Base-by-base conservation (phyloP, 2,888 invertebrate genomes). In the Hypsopygia costalis region DNA sequence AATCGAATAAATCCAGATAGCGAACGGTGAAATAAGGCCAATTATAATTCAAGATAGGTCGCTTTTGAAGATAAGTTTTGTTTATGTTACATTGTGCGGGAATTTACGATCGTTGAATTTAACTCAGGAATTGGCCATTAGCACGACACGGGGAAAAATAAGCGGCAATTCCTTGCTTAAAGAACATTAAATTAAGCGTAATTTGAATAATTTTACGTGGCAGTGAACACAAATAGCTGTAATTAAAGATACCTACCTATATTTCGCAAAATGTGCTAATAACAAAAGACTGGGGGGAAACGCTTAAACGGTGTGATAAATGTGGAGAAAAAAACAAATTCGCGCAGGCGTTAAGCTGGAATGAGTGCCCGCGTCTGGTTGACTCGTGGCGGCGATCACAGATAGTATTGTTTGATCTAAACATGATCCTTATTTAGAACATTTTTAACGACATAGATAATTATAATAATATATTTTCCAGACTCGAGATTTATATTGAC, bases 121-220 rank as follows among this genome's bases (percentile, higher is more conserved):
- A 73, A 81, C 80, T 77, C 72, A 69, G 67, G 70, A 75, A 75
- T 73, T 65, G 65, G 65, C 74, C 75, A 78, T 81, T 79, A 75
- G 68, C 69, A 72, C 72, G 70, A 69, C 69, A 58, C 70, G 52
- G 68, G 62, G 69, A 70, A 78, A 72, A 80, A 75, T 77, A 74
- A 64, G 70, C 67, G 54, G 69, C 75, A 71, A 76, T 81, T 75
- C 71, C 67, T 81, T 77, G 64, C 72, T 72, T 68, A 63, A 74
- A 77, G 70, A 78, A 76, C 77, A 77, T 77, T 75, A 78, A 80
- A 79, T 81, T 75, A 69, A 73, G 68, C 71, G 69, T 69, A 78
- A 82, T 81, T 82, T 81, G 79, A 79, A 82, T 82, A 73, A 81
- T 81, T 80, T 81, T 72, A 74, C 78, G 80, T 79, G 74, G 76